Conservation (phyloP, 2,888 invertebrate species). For the Mystacides longicornis region DNA sequence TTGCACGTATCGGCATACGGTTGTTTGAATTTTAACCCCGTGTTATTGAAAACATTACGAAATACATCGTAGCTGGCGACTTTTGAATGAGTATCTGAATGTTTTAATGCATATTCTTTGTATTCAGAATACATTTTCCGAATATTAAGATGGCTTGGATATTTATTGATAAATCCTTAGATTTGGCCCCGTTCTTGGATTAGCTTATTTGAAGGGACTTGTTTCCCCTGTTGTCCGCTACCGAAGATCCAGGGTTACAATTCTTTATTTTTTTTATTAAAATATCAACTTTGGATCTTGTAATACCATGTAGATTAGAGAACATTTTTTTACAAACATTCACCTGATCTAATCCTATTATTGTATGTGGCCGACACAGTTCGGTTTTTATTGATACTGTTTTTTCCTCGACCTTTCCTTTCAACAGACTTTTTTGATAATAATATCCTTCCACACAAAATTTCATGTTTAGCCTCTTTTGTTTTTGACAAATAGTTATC, state of each 20-base stretch:
- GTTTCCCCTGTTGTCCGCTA: too few species aligned
- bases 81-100: neutral
- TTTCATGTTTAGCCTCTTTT: neutral
- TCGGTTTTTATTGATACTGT: neutral
- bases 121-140: neutral
- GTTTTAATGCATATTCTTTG: neutral
- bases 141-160: neutral
- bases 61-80: neutral
- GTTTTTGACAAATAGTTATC: neutral
- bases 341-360: neutral
- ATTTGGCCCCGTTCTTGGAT: neutral
- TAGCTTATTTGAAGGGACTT: neutral
- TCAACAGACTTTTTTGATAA: neutral
- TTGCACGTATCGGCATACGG: neutral
- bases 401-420: neutral
- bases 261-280: neutral
- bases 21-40: neutral
- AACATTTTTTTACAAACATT: neutral
- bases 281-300: neutral
- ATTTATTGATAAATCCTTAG: neutral
- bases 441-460: neutral
- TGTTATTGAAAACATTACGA: neutral
- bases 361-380: neutral
- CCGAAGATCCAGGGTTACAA: too few species aligned
- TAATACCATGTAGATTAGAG: neutral